These are phyloP conservation scores for Protonibea diacanthus DNA, from an alignment of 2,797 vertebrate genomes.

Conservation along the genomic window DNA sequence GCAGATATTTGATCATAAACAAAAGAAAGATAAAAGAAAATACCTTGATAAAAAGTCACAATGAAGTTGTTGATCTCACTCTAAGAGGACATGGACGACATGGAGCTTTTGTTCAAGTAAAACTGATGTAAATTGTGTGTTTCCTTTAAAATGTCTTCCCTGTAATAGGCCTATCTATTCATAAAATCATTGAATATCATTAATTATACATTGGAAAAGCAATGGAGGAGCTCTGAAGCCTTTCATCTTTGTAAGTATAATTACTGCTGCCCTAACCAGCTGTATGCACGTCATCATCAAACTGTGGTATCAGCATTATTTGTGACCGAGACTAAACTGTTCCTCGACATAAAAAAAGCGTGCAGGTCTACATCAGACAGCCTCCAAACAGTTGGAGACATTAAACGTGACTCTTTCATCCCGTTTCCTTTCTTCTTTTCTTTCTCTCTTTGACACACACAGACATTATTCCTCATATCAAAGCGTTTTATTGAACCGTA, in stretches of 20 bases:
- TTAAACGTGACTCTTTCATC: slow-evolving; percentile 73
- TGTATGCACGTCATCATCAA: slow-evolving; percentile 17
- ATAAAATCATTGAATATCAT: slow-evolving; percentile 42
- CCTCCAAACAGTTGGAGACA: slow-evolving; percentile 50
- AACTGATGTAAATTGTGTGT: not conserved
- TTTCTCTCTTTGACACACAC: slow-evolving; percentile 57
- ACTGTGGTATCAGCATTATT: slow-evolving; percentile 38
- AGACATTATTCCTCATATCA: slow-evolving; percentile 72
- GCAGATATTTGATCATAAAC: not conserved
- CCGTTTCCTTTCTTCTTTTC: slow-evolving; percentile 57
- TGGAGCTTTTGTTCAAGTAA: not conserved
- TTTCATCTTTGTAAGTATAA: slow-evolving; percentile 51
- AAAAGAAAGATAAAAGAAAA: not conserved
- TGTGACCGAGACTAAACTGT: slow-evolving; percentile 41
- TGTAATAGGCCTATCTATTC: not conserved
- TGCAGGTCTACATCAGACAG: slow-evolving; percentile 50
- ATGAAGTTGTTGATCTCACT: not conserved
- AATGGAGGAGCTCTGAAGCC: slow-evolving; percentile 10
- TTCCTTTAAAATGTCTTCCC: slow-evolving; percentile 12
- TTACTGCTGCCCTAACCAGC: slow-evolving; percentile 19
- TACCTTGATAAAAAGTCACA: too few species aligned
- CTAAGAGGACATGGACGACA: not conserved
- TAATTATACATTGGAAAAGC: slow-evolving; percentile 38
- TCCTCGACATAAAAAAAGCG: slow-evolving; percentile 38
- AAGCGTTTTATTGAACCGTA: slow-evolving; percentile 65